Base-by-base conservation (phyloP, 2,797 vertebrate species). In the Lithobates pipiens region DNA sequence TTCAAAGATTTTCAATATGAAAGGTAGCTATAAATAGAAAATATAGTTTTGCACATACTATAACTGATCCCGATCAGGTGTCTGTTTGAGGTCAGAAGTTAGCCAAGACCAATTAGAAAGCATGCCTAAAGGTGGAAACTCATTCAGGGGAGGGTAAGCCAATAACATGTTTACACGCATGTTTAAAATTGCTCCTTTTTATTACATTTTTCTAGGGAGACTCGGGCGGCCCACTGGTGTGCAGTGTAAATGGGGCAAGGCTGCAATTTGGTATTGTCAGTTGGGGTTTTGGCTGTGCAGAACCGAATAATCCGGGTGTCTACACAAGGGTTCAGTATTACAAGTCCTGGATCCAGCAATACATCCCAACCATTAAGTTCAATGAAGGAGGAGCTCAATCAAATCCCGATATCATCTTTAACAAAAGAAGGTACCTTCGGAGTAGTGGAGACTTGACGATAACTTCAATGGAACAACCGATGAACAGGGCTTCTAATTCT, bases 141-240 rank as follows among this genome's bases (percentile, higher is more conserved):
- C 8, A 39, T 39, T 46, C 11, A 13, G 10, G 11, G 44, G 13
- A 46, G 44, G 44, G 10, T 46, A 1, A 2, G 10, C 7, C 42
- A 44, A 44, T 39, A 39, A 39, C 36, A 34, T 42, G 10, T 44
- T 44, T 44, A 1, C 42, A 44, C 1, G 2, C 1, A 10, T 42
- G 8, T 42, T 10, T 42, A 44, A 44, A 15, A 50, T 27, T 15
- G 1, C 15, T 34, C 42, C 42, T 65, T 32, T 32, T 13, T n/a
- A 8, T 54, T 25, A 0, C 81, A 13, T 15, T 46, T 46, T 46
- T 13, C 44, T 46, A 96, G 96, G 96, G 96, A 1, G 95, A 96
- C 91, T 96, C 95, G 3, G 95, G 96, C 1, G 96, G 95, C 42
- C 95, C 96, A 1, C 88, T 96, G 82, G 94, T 95, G 23, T 96